phyloP scores from a whole-genome alignment of 2,888 invertebrate species.

The Cheilosia vulpina region DNA sequence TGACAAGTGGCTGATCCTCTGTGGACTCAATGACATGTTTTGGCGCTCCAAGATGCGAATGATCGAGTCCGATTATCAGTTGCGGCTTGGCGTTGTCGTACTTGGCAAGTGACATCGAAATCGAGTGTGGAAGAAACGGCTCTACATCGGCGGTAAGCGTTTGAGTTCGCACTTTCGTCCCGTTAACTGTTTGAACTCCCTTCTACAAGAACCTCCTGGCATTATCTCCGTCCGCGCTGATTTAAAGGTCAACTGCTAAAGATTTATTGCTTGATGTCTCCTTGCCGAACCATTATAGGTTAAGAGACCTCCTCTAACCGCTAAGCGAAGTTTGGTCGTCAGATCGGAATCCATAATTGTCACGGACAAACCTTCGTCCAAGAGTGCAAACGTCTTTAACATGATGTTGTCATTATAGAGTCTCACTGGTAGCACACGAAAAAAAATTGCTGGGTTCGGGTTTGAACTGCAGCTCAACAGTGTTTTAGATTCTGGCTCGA shows the following conservation, averaged over 20 bases:
- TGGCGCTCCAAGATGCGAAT: conserved; percentile 2
- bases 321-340: no score
- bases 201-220: background rate
- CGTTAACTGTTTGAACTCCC: conserved; percentile 6
- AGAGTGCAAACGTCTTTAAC: no score
- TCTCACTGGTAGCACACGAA: no score
- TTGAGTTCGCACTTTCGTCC: background rate
- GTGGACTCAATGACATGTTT: background rate
- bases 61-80: conserved; percentile 1
- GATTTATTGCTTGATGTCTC: no score
- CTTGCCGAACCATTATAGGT: no score
- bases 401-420: no score
- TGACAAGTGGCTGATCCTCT: background rate
- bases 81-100: background rate
- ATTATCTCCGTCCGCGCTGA: conserved; percentile 1
- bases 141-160: background rate
- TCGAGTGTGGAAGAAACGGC: background rate
- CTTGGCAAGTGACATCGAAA: background rate
- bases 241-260: background rate
- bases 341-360: no score
- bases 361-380: background rate
- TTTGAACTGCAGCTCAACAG: background rate
- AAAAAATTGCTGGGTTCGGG: background rate
- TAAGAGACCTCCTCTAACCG: no score
- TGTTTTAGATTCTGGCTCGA: background rate